Evolutionary conservation across 2,797 vertebrate species (phyloP).

Genomic region (Enteromius treurensis): DNA sequence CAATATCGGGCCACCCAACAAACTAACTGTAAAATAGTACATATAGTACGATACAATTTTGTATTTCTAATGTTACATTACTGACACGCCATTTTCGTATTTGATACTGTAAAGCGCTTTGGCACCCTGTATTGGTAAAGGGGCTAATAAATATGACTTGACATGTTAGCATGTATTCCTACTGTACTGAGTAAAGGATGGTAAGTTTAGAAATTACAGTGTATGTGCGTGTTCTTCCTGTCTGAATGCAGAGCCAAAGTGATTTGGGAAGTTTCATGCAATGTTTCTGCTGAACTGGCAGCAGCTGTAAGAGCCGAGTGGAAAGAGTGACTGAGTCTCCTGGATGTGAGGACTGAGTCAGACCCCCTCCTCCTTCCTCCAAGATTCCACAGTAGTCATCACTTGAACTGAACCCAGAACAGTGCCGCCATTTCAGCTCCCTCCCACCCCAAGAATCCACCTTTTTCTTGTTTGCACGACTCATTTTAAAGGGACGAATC

Average conservation of each 20-base stretch:
- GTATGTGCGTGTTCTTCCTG: not conserved
- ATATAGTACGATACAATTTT: not conserved
- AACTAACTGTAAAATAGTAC: not conserved
- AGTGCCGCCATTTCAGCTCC: conserved; percentile 8
- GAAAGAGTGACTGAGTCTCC: conserved; percentile 52
- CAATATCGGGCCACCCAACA: too few relatives aligned
- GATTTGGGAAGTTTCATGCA: conserved; percentile 25
- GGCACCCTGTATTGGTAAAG: too few relatives aligned
- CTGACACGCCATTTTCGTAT: too few relatives aligned
- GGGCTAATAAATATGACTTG: too few relatives aligned
- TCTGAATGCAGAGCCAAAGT: not conserved
- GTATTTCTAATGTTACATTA: not conserved
- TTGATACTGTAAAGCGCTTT: too few relatives aligned
- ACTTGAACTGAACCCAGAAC: conserved; percentile 6
- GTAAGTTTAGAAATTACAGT: not conserved
- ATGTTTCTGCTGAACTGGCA: conserved; percentile 39
- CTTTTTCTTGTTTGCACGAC: conserved; percentile 21
- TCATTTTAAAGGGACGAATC: not conserved
- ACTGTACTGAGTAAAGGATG: not conserved
- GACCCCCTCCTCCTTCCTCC: not conserved
- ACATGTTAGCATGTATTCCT: not conserved
- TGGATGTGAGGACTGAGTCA: conserved; percentile 48
- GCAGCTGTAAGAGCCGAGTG: conserved; percentile 27
- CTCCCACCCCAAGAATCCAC: not conserved
- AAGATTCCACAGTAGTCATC: conserved; percentile 52